Conservation (phyloP, 2,888 invertebrate species). For the Lobophora halterata region DNA sequence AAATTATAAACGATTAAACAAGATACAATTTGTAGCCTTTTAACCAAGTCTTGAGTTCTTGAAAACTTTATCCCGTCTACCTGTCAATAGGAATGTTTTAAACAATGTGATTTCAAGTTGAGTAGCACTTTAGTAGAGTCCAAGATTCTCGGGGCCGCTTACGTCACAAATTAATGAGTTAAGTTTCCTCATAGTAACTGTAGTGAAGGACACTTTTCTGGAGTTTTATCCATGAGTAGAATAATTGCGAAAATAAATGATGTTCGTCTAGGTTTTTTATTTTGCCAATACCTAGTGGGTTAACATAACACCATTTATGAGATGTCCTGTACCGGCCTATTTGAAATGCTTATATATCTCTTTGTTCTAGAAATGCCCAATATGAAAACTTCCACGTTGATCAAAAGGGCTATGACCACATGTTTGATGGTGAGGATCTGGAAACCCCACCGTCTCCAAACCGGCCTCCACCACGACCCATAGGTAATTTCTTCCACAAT, state of each 20-base stretch:
- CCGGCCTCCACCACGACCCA: slow-evolving; percentile 90
- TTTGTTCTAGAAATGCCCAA: slow-evolving; percentile 79
- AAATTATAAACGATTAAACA: too few species aligned
- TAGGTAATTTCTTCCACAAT: slow-evolving; percentile 69
- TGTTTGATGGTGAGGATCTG: slow-evolving; percentile 85
- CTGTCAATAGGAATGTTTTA: slow-evolving; percentile 26
- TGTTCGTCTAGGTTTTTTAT: too few species aligned
- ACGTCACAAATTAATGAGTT: slow-evolving; percentile 32
- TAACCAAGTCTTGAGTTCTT: slow-evolving; percentile 15
- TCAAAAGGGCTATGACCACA: slow-evolving; percentile 80
- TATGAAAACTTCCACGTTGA: slow-evolving; percentile 85
- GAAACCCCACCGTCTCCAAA: slow-evolving; percentile 92
- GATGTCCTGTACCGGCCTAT: too few species aligned
- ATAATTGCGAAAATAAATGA: slow-evolving; percentile 2
- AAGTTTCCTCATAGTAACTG: slow-evolving; percentile 28
- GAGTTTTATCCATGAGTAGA: slow-evolving; percentile 7
- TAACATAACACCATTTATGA: too few species aligned
- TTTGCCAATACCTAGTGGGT: too few species aligned
- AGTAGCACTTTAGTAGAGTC: slow-evolving; percentile 11
- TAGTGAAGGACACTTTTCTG: slow-evolving; percentile 14
- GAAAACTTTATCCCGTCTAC: slow-evolving; percentile 19
- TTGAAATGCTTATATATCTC: neutral
- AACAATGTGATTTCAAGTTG: slow-evolving; percentile 21
- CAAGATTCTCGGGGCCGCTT: slow-evolving; percentile 29
- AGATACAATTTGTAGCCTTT: slow-evolving; percentile 12